Evolutionary conservation across 2,113 vertebrate genomes (phyloP).

Genomic region (Plecturocebus donacophilus): DNA sequence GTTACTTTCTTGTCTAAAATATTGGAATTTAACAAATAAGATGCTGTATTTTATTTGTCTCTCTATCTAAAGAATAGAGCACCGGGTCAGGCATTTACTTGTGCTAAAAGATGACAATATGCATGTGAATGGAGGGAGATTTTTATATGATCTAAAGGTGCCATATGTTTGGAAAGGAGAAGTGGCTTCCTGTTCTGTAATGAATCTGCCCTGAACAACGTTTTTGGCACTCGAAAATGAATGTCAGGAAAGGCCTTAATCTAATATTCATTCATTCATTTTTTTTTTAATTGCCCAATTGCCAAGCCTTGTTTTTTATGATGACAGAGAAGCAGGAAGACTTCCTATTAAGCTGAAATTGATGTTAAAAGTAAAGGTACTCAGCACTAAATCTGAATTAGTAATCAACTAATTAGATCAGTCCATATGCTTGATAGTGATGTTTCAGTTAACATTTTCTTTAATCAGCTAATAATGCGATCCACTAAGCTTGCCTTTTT

Average conservation of each 20-base stretch:
- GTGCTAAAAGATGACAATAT: not conserved
- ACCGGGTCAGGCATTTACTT: not conserved
- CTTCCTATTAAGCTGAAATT: conserved; percentile 69
- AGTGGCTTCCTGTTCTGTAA: not conserved
- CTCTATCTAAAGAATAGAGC: not conserved
- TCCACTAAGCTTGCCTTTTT: conserved; percentile 48
- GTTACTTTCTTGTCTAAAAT: not conserved
- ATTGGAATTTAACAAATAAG: not conserved
- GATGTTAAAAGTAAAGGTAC: conserved; percentile 66
- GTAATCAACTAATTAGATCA: conserved; percentile 72
- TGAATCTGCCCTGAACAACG: not conserved
- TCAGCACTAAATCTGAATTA: conserved; percentile 69
- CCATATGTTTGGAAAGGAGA: conserved; percentile 23
- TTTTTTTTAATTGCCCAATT: conserved; percentile 46
- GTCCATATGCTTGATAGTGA: conserved; percentile 24
- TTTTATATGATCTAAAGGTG: not conserved
- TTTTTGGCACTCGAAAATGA: not conserved
- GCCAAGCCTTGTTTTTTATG: conserved; percentile 49
- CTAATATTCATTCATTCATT: conserved; percentile 38
- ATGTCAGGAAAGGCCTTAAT: conserved; percentile 43
- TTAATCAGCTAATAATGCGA: conserved; percentile 63
- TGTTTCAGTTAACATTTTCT: conserved; percentile 64
- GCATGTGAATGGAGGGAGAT: not conserved
- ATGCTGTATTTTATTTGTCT: not conserved
- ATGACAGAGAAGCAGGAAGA: conserved; percentile 49